A percentile compares a stretch with the other conserved stretches of the same genome.
Evolutionary conservation across 2,888 invertebrate species (phyloP).

Genomic region (Mellilla xanthometata): DNA sequence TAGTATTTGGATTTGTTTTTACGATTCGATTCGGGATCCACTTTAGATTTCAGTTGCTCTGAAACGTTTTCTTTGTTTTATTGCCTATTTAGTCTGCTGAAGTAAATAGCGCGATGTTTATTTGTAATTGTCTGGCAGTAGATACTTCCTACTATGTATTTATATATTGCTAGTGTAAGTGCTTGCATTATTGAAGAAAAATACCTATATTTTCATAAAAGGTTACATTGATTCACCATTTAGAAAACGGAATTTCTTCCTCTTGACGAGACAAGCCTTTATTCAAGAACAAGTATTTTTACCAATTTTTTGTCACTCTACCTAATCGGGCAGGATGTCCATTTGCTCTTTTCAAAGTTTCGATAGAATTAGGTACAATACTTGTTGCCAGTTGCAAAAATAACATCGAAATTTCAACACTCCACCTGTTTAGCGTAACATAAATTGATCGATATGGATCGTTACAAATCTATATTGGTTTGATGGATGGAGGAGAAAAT

Average conservation of each 20-base stretch:
- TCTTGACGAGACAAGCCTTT: too few species aligned
- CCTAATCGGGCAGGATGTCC: too few species aligned
- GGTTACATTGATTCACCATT: too few species aligned
- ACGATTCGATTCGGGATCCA: constrained; percentile 34
- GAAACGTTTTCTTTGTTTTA: constrained; percentile 54
- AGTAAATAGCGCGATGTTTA: constrained; percentile 4
- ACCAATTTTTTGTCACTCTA: too few species aligned
- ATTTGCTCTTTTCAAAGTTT: constrained; percentile 1
- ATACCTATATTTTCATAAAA: too few species aligned
- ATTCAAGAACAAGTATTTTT: too few species aligned
- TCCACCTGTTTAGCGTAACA: constrained; percentile 14
- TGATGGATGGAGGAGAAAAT: constrained; percentile 2
- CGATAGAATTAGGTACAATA: too few species aligned
- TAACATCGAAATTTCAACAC: constrained; percentile 3
- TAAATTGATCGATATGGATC: constrained; percentile 12
- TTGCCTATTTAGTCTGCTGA: constrained; percentile 44
- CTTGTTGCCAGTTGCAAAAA: constrained; percentile 5
- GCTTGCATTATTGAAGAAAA: too few species aligned
- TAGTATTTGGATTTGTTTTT: constrained; percentile 43
- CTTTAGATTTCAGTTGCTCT: constrained; percentile 46
- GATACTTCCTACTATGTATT: too few species aligned
- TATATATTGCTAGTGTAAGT: too few species aligned
- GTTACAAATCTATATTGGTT: constrained; percentile 3
- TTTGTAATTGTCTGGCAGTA: too few species aligned
- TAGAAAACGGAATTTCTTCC: too few species aligned